Evolutionary conservation across 2,797 vertebrate genomes (phyloP).

Genomic region (Lagocephalus sceleratus): DNA sequence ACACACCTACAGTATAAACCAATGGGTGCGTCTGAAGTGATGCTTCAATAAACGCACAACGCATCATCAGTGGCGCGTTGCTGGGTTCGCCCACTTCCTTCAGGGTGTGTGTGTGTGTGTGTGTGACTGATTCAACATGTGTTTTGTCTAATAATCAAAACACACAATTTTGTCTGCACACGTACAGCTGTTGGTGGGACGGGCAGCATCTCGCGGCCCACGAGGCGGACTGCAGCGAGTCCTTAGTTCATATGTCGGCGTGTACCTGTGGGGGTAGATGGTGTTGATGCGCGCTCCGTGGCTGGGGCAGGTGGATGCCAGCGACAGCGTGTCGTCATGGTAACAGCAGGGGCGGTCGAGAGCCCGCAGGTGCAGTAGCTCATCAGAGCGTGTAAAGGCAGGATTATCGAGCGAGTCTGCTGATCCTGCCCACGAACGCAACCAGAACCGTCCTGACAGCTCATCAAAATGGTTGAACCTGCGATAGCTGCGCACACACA

Average conservation of each 20-base stretch:
- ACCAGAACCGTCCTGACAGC: slow-evolving; percentile 84
- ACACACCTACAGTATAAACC: neutral
- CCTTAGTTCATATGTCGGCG: too few species aligned
- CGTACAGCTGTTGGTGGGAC: too few species aligned
- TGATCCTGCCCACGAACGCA: slow-evolving; percentile 79
- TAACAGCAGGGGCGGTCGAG: slow-evolving; percentile 83
- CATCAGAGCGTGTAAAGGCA: slow-evolving; percentile 84
- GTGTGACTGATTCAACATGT: too few species aligned
- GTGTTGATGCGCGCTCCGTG: slow-evolving; percentile 72
- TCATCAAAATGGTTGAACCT: slow-evolving; percentile 91
- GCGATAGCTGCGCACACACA: slow-evolving; percentile 76
- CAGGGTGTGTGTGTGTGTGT: too few species aligned
- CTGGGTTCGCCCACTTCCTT: too few species aligned
- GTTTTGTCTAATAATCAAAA: too few species aligned
- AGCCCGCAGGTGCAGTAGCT: slow-evolving; percentile 82
- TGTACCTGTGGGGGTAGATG: slow-evolving; percentile 75
- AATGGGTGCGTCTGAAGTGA: too few species aligned
- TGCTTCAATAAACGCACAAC: too few species aligned
- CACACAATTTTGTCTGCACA: too few species aligned
- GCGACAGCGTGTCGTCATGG: slow-evolving; percentile 69
- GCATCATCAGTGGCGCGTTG: too few species aligned
- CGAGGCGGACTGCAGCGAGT: too few species aligned
- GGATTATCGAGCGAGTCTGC: slow-evolving; percentile 86
- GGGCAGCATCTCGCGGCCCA: too few species aligned
- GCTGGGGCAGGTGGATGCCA: slow-evolving; percentile 70